phyloP scores from a whole-genome alignment of 2,888 invertebrate genomes.

The Cryptus viduatorius region DNA sequence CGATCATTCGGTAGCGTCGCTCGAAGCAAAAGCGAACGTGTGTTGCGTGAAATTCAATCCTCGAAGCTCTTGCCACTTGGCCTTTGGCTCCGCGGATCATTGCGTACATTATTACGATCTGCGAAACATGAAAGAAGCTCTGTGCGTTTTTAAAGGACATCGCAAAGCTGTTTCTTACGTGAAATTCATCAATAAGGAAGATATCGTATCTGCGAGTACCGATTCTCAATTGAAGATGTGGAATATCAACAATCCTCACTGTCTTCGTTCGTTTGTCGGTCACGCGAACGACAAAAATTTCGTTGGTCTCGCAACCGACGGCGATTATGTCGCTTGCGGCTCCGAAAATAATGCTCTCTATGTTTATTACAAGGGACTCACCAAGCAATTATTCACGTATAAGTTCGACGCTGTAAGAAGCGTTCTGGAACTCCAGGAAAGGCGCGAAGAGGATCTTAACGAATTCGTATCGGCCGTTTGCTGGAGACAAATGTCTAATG shows the following conservation, averaged over 20 bases:
- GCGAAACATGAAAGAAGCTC: conserved; percentile 92
- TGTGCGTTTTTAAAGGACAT: conserved; percentile 95
- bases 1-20: conserved; percentile 93
- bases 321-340: conserved; percentile 96
- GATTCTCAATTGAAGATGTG: conserved; percentile 96
- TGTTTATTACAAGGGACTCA: conserved; percentile 95
- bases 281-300: conserved; percentile 98
- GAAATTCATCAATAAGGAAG: conserved; percentile 93
- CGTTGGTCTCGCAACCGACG: conserved; percentile 96
- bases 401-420: conserved; percentile 94
- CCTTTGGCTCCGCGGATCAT: conserved; percentile 98
- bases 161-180: conserved; percentile 98
- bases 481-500: conserved; percentile 94
- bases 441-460: conserved; percentile 93
- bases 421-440: conserved; percentile 90
- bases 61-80: conserved; percentile 93
- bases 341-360: conserved; percentile 97
- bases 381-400: conserved; percentile 94
- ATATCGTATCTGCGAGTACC: conserved; percentile 96
- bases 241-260: conserved; percentile 92
- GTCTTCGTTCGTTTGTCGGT: conserved; percentile 94
- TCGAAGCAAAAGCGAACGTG: conserved; percentile 97
- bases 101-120: conserved; percentile 98
- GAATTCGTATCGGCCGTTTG: conserved; percentile 98
- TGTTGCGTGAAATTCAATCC: conserved; percentile 98